phyloP scores from a whole-genome alignment of 2,888 invertebrate species.

The Sarcophaga variegata region DNA sequence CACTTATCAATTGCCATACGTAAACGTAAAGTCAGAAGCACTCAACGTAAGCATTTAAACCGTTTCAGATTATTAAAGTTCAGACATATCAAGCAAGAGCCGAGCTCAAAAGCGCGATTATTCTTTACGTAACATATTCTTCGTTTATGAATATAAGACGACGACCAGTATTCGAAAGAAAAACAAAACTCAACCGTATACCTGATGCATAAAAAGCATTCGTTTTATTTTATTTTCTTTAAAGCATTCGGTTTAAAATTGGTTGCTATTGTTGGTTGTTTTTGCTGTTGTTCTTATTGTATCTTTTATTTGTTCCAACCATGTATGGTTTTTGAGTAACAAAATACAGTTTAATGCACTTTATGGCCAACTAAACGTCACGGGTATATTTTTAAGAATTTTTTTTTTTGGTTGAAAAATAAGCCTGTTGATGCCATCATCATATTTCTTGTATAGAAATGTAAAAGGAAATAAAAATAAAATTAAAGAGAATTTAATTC shows the following conservation, averaged over 20 bases:
- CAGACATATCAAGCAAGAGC: neutral
- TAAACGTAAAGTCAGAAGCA: constrained; percentile 11
- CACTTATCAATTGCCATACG: constrained; percentile 53
- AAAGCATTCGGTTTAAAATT: constrained; percentile 20
- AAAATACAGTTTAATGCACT: constrained; percentile 57
- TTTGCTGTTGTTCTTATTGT: no score
- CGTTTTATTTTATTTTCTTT: constrained; percentile 8
- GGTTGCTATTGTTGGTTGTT: constrained; percentile 3
- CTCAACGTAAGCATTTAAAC: constrained; percentile 20
- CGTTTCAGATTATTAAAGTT: constrained; percentile 39
- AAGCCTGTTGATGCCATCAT: constrained; percentile 26
- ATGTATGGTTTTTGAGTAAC: constrained; percentile 31
- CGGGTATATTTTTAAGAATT: constrained; percentile 27
- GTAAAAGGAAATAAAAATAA: neutral
- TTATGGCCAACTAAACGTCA: constrained; percentile 58
- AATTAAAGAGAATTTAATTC: neutral
- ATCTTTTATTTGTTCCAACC: constrained; percentile 28
- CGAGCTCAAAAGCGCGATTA: neutral
- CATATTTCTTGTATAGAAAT: neutral
- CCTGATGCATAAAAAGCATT: constrained; percentile 2
- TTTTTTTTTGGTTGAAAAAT: constrained; percentile 37
- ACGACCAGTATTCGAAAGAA: neutral
- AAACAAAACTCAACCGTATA: neutral
- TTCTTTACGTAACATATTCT: neutral
- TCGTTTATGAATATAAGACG: no score